Evolutionary conservation across 2,888 invertebrate species (phyloP).

Genomic region (Pandemis corylana): DNA sequence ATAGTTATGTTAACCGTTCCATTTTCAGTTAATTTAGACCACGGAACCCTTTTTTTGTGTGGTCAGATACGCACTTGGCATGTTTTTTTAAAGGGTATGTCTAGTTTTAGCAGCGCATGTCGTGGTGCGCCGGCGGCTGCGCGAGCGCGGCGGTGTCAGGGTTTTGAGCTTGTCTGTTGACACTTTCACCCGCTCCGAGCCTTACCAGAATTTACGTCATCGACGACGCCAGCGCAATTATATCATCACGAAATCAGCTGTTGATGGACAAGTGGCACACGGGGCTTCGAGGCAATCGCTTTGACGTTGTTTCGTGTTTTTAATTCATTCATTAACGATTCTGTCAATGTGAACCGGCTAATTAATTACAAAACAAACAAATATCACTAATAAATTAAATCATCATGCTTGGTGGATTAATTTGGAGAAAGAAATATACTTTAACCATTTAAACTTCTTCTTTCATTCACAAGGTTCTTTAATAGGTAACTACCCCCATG

Average conservation of each 20-base stretch:
- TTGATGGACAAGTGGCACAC: constrained; percentile 66
- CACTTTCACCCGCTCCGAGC: constrained; percentile 72
- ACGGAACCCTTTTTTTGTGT: no score
- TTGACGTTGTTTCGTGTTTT: constrained; percentile 31
- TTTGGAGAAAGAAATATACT: neutral
- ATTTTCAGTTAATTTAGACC: no score
- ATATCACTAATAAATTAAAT: constrained; percentile 10
- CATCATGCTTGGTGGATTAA: neutral
- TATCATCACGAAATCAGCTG: constrained; percentile 77
- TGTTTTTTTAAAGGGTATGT: neutral
- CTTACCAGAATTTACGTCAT: constrained; percentile 75
- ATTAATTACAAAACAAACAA: constrained; percentile 24
- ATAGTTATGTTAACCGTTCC: no score
- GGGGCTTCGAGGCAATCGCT: constrained; percentile 52
- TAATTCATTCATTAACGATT: constrained; percentile 15
- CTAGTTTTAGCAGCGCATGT: neutral
- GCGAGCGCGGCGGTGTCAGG: constrained; percentile 54
- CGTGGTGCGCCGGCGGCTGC: constrained; percentile 11
- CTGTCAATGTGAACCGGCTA: constrained; percentile 35
- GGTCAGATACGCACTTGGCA: no score
- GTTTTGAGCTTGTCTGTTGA: constrained; percentile 64
- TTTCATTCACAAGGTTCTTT: no score
- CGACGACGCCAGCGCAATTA: constrained; percentile 64
- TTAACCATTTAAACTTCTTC: neutral
- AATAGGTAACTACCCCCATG: no score